phyloP scores from a whole-genome alignment of 2,888 invertebrate species.

The Idaea biselata region DNA sequence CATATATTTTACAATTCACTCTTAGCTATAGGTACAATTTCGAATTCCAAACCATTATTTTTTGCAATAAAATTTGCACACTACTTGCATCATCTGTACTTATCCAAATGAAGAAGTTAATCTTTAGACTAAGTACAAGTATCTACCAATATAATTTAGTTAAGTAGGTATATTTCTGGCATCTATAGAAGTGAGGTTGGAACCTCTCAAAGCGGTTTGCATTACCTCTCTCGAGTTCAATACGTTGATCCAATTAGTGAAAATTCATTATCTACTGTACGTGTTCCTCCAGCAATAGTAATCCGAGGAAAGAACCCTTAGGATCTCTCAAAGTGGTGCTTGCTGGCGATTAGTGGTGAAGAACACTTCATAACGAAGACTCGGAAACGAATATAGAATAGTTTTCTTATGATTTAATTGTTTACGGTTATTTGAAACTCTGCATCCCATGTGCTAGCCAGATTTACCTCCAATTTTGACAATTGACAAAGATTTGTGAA shows the following conservation, averaged over 20 bases:
- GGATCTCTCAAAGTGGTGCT: slow-evolving; percentile 62
- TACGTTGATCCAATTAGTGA: slow-evolving; percentile 65
- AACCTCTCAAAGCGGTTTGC: slow-evolving; percentile 22
- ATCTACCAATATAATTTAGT: background rate
- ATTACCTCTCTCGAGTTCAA: slow-evolving; percentile 30
- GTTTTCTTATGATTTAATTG: background rate
- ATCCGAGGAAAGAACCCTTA: slow-evolving; percentile 69
- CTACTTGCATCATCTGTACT: no score
- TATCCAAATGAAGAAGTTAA: no score
- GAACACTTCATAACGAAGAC: slow-evolving; percentile 42
- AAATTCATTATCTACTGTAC: slow-evolving; percentile 69
- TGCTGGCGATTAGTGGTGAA: slow-evolving; percentile 67
- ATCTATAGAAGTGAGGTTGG: background rate
- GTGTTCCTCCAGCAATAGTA: slow-evolving; percentile 67
- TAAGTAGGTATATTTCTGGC: slow-evolving; percentile 5
- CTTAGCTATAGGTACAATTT: no score
- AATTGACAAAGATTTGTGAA: no score
- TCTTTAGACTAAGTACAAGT: no score
- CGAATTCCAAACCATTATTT: no score
- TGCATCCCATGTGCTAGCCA: no score
- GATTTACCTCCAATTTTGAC: no score
- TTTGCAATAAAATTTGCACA: no score
- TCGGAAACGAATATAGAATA: slow-evolving; percentile 15
- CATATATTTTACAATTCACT: no score
- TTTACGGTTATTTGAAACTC: background rate